Conservation (phyloP, 2,888 invertebrate species). For the Dioctria linearis region DNA sequence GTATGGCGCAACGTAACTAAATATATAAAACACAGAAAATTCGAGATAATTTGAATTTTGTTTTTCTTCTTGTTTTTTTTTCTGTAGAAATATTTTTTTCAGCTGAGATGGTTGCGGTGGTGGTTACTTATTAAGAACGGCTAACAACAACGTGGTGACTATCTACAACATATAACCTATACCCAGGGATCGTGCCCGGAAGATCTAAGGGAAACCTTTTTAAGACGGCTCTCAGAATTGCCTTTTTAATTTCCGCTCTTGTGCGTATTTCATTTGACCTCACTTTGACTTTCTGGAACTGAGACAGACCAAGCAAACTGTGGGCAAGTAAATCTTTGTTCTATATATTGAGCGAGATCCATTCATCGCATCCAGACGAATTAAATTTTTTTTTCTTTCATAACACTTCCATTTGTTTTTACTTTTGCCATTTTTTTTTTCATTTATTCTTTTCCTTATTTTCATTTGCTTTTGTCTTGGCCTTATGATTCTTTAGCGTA, state of each 20-base stretch:
- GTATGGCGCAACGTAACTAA: no score
- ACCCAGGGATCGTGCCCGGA: no score
- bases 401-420: neutral
- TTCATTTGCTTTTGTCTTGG: conserved; percentile 5
- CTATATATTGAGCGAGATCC: neutral
- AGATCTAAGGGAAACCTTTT: no score
- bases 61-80: no score
- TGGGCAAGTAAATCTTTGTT: neutral
- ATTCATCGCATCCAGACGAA: neutral
- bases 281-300: neutral
- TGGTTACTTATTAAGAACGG: neutral
- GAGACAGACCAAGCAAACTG: neutral
- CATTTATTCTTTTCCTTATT: conserved; percentile 2
- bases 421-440: neutral
- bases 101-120: neutral
- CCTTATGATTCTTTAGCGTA: neutral
- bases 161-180: no score
- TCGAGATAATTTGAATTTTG: neutral
- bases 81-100: neutral
- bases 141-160: neutral
- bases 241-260: neutral
- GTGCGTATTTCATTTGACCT: neutral
- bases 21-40: no score
- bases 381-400: neutral
- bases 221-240: neutral